Conservation (phyloP, 2,797 vertebrate genomes). For the Sebastes nivosus region DNA sequence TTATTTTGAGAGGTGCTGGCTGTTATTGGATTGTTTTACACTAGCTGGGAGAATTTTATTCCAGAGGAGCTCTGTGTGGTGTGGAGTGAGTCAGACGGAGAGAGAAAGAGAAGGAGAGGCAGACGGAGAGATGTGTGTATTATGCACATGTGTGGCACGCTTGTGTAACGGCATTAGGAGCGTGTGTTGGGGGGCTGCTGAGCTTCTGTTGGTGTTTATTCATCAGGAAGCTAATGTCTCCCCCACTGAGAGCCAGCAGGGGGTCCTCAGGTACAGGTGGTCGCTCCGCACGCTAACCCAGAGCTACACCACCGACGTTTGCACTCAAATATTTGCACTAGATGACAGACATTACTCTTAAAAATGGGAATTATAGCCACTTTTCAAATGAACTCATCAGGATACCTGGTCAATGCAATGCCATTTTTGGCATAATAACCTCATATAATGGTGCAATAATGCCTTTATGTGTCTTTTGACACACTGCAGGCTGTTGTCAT, state of each 20-base stretch:
- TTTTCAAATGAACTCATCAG: background rate
- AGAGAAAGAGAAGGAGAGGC: background rate
- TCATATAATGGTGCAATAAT: background rate
- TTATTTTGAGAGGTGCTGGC: conserved; percentile 71
- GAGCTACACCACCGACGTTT: background rate
- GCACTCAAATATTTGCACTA: background rate
- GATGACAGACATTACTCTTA: background rate
- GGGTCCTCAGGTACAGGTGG: conserved; percentile 36
- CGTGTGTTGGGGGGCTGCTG: conserved; percentile 5
- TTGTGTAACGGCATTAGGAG: conserved; percentile 10
- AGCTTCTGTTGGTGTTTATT: conserved; percentile 63
- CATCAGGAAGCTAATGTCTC: conserved; percentile 49
- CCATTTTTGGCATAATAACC: background rate
- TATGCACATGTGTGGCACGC: conserved; percentile 1
- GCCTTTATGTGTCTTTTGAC: background rate
- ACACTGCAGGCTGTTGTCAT: too few species aligned
- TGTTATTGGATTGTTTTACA: conserved; percentile 78
- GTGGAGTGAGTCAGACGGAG: conserved; percentile 40
- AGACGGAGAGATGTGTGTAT: background rate
- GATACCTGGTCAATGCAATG: background rate
- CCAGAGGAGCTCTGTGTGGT: conserved; percentile 52
- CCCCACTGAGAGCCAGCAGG: conserved; percentile 37
- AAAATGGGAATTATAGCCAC: background rate
- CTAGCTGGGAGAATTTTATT: conserved; percentile 68
- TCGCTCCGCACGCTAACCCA: background rate